These are phyloP conservation scores for Machimus rusticus DNA, from an alignment of 2,888 invertebrate species.

Conservation along the genomic window DNA sequence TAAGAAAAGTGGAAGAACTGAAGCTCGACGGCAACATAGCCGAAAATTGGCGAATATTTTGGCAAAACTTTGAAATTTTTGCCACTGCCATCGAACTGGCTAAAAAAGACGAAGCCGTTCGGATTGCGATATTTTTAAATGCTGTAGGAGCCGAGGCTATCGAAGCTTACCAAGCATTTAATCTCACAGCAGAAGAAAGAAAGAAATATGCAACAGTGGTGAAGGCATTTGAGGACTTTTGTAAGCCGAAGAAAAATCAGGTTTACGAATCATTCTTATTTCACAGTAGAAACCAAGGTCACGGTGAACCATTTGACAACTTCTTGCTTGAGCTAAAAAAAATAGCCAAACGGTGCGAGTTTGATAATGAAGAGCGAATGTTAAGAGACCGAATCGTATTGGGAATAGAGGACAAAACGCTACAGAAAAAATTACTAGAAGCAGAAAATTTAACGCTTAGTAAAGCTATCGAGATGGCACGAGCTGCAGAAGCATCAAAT, in stretches of 20 bases:
- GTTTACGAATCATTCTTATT: too few relatives aligned
- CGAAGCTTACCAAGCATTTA: too few relatives aligned
- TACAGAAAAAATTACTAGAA: neutral
- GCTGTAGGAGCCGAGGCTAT: neutral
- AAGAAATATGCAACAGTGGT: too few relatives aligned
- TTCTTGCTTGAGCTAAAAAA: neutral
- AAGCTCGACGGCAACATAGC: conserved; percentile 8
- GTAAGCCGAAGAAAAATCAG: too few relatives aligned
- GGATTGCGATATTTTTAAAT: neutral
- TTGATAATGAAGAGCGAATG: neutral
- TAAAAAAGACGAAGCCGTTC: neutral
- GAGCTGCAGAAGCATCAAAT: too few relatives aligned
- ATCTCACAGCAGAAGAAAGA: too few relatives aligned
- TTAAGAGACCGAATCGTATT: neutral
- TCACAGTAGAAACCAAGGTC: neutral
- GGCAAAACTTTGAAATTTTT: conserved; percentile 1
- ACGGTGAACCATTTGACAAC: neutral
- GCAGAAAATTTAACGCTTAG: neutral
- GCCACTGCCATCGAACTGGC: neutral
- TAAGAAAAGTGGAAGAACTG: conserved; percentile 2
- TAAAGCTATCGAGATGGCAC: too few relatives aligned
- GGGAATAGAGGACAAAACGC: neutral
- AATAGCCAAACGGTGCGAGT: neutral
- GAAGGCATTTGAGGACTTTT: too few relatives aligned
- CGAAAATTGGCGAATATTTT: conserved; percentile 9